phyloP scores from a whole-genome alignment of 2,113 vertebrate genomes.

The Scomber japonicus region DNA sequence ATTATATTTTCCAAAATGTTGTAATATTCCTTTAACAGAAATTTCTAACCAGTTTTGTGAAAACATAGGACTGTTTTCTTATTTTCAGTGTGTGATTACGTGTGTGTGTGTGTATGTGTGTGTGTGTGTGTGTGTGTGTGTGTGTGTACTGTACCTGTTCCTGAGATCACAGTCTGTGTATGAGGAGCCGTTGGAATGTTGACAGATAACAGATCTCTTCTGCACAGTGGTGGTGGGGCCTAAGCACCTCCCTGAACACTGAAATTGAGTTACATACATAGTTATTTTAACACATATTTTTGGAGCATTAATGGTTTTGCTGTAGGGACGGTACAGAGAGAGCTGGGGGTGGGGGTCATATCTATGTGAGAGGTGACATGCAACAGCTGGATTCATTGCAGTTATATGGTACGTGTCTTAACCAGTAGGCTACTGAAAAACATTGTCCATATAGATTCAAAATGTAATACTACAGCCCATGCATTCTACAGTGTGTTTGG shows the following conservation, averaged over 20 bases:
- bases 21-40: too few species aligned
- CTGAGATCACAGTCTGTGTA: conserved; percentile 81
- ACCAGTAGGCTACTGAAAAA: too few species aligned
- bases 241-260: conserved; percentile 89
- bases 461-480: background rate
- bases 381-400: too few species aligned
- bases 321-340: background rate
- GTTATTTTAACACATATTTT: too few species aligned
- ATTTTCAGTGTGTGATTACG: background rate
- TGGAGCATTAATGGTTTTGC: too few species aligned
- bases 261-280: conserved; percentile 5
- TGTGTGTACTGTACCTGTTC: conserved; percentile 79
- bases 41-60: background rate
- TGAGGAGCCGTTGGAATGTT: conserved; percentile 80
- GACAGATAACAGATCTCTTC: conserved; percentile 81
- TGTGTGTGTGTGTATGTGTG: background rate
- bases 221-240: conserved; percentile 78
- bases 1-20: too few species aligned
- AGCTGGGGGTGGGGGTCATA: too few species aligned
- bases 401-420: too few species aligned
- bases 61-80: background rate
- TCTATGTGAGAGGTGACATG: too few species aligned
- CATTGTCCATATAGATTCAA: too few species aligned
- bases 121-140: background rate
- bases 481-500: background rate